These are phyloP conservation scores for Nasonia vitripennis DNA, from an alignment of 1,140 invertebrate species.

Conservation along the genomic window DNA sequence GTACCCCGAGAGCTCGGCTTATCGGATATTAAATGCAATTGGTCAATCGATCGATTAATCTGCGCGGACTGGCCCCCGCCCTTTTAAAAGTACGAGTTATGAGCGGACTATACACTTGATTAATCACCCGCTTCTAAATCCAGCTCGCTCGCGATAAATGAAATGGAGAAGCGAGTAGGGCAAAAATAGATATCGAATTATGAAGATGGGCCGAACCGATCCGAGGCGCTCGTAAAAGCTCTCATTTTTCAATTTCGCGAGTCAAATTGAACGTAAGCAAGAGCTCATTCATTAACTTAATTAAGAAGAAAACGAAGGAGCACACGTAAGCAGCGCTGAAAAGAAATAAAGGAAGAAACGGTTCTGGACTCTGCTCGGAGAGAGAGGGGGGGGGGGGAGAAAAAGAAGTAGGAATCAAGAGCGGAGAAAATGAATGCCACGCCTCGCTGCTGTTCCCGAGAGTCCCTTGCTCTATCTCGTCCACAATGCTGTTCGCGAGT, in stretches of 20 bases:
- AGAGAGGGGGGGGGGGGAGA: neutral
- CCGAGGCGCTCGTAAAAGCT: neutral
- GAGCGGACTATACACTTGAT: neutral
- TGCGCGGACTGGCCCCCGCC: neutral
- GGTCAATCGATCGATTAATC: neutral
- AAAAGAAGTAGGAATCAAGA: neutral
- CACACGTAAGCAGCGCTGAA: neutral
- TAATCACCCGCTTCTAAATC: constrained; percentile 12
- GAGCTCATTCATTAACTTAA: constrained; percentile 7
- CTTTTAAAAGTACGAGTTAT: neutral
- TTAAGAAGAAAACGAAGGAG: constrained; percentile 15
- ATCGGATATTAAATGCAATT: neutral
- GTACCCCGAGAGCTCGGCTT: neutral
- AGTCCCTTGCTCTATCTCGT: too few species aligned
- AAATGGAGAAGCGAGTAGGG: neutral
- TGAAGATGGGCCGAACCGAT: neutral
- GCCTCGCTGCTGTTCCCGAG: neutral
- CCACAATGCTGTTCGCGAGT: neutral
- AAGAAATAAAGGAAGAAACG: neutral
- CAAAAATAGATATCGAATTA: constrained; percentile 20
- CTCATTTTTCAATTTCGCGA: constrained; percentile 23
- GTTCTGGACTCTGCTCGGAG: neutral
- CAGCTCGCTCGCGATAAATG: neutral
- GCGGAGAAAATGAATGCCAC: neutral
- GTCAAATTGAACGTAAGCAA: constrained; percentile 22